These are phyloP conservation scores for Poeciliopsis presidionis DNA, from an alignment of 2,797 vertebrate genomes.

Conservation along the genomic window DNA sequence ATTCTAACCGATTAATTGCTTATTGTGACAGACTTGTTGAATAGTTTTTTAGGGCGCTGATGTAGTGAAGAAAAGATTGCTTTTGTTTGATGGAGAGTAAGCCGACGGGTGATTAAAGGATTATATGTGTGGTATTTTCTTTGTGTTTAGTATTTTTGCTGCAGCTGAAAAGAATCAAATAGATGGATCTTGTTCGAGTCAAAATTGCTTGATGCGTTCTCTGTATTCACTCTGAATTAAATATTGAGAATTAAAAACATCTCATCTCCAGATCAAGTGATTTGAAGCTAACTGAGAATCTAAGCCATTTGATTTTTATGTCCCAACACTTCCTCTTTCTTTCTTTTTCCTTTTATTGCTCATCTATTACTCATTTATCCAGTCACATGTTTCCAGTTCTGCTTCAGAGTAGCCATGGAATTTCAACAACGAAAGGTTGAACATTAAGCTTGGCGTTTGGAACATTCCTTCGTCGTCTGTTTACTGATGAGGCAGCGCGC, in stretches of 20 bases:
- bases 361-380: constrained; percentile 31
- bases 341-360: constrained; percentile 16
- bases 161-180: not conserved
- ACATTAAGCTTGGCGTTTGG: constrained; percentile 61
- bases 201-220: not conserved
- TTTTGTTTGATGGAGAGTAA: not conserved
- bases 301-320: not conserved
- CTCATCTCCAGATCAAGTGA: not conserved
- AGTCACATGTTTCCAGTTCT: constrained; percentile 12
- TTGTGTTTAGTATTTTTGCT: not conserved
- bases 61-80: not conserved
- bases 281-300: not conserved
- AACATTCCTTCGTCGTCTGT: constrained; percentile 22
- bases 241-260: not conserved
- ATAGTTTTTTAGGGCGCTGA: not conserved
- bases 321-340: constrained; percentile 1
- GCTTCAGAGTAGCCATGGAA: constrained; percentile 27
- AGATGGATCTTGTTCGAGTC: not conserved
- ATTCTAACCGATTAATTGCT: no score
- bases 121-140: not conserved
- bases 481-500: constrained; percentile 26
- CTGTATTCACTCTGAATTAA: not conserved
- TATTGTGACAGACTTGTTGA: not conserved
- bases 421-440: constrained; percentile 55
- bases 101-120: not conserved